phyloP scores from a whole-genome alignment of 64 coral and sea anemone species.

The Stichodactyla mertensii region DNA sequence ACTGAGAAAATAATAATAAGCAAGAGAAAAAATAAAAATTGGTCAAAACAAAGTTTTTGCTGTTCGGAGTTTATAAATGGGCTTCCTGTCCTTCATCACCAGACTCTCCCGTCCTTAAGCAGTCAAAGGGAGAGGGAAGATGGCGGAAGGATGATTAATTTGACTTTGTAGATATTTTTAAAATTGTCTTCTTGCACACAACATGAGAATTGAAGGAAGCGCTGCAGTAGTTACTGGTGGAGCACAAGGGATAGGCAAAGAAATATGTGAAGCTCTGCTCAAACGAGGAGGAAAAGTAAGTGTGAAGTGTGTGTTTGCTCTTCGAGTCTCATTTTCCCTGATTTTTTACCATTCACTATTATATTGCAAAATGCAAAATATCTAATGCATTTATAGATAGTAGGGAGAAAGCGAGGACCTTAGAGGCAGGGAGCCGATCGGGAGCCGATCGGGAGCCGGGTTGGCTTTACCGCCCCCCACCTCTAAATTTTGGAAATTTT shows the following conservation, averaged over 20 bases:
- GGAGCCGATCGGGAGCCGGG: too few relatives aligned
- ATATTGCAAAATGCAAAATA: too few relatives aligned
- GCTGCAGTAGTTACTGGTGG: slow-evolving; percentile 70
- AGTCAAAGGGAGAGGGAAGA: neutral
- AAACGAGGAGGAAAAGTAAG: slow-evolving; percentile 58
- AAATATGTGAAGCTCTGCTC: slow-evolving; percentile 64
- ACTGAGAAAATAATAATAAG: too few relatives aligned
- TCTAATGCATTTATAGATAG: too few relatives aligned
- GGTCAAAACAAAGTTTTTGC: too few relatives aligned
- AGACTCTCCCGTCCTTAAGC: neutral
- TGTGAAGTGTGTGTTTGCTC: neutral
- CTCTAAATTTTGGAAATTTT: too few relatives aligned
- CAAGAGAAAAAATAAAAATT: too few relatives aligned
- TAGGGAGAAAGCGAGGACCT: too few relatives aligned
- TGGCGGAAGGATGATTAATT: neutral
- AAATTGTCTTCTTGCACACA: neutral
- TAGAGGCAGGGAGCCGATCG: too few relatives aligned
- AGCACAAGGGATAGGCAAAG: slow-evolving; percentile 69
- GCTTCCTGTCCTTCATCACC: neutral
- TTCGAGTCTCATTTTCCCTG: too few relatives aligned
- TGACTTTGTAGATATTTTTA: neutral
- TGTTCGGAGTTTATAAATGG: neutral
- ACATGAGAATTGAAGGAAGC: slow-evolving; percentile 42
- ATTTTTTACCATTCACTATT: too few relatives aligned
- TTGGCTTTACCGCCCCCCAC: too few relatives aligned